These are phyloP conservation scores for Drosophila setifemur DNA, from an alignment of 1,140 invertebrate species.

Conservation along the genomic window DNA sequence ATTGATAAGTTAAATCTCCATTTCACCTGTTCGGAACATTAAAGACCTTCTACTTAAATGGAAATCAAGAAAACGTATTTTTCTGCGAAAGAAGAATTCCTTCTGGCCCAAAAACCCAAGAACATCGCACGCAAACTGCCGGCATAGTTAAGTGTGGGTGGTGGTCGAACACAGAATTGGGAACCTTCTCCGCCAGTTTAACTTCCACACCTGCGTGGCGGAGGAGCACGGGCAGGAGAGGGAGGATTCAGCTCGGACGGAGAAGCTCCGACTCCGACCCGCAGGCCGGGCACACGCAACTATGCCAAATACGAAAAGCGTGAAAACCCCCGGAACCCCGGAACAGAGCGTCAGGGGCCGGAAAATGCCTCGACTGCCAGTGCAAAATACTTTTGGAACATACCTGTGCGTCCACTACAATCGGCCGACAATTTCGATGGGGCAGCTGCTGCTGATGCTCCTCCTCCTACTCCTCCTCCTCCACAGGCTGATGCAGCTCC, in stretches of 20 bases:
- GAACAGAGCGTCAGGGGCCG: slow-evolving; percentile 26
- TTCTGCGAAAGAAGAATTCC: slow-evolving; percentile 4
- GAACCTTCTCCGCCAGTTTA: background rate
- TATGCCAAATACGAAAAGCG: slow-evolving; percentile 80
- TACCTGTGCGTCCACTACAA: slow-evolving; percentile 82
- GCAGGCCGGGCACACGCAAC: slow-evolving; percentile 65
- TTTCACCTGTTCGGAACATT: background rate
- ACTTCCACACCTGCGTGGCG: background rate
- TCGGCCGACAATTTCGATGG: slow-evolving; percentile 79
- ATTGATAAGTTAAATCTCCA: too few species aligned
- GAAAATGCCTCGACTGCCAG: slow-evolving; percentile 73
- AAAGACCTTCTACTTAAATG: background rate
- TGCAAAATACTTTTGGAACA: slow-evolving; percentile 81
- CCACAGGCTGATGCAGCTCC: slow-evolving; percentile 28
- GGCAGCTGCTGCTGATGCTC: slow-evolving; percentile 33
- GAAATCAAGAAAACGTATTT: slow-evolving; percentile 1
- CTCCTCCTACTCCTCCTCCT: slow-evolving; percentile 26
- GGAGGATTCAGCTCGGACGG: background rate
- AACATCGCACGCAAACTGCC: slow-evolving; percentile 67
- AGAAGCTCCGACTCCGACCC: slow-evolving; percentile 7
- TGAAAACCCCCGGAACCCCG: slow-evolving; percentile 59
- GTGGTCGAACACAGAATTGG: slow-evolving; percentile 6
- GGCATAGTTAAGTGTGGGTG: slow-evolving; percentile 41
- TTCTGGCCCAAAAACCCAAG: slow-evolving; percentile 48
- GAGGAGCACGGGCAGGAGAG: background rate